Evolutionary conservation across 2,888 invertebrate species (phyloP).

Genomic region (Idaea straminata): DNA sequence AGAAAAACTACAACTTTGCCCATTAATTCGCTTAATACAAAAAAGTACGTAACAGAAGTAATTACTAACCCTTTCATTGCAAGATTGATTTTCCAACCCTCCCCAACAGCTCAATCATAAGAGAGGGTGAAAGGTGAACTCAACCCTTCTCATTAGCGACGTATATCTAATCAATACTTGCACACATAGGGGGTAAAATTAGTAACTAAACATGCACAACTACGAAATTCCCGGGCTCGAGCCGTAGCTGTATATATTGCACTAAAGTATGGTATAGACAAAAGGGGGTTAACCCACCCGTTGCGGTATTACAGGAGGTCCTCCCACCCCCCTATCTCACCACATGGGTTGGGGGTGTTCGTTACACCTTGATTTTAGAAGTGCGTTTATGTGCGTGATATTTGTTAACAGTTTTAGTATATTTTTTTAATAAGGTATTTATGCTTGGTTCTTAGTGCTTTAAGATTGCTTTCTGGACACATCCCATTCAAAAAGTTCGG

Average conservation of each 20-base stretch:
- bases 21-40: neutral
- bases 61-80: constrained; percentile 31
- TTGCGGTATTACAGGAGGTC: constrained; percentile 15
- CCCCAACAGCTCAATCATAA: constrained; percentile 52
- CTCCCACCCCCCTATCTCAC: constrained; percentile 22
- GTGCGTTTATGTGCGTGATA: constrained; percentile 45
- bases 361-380: constrained; percentile 66
- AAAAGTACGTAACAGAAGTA: neutral
- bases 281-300: constrained; percentile 31
- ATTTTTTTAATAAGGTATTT: neutral
- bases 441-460: neutral
- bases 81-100: constrained; percentile 45
- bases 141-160: constrained; percentile 57
- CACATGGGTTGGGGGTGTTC: constrained; percentile 36
- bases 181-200: constrained; percentile 36
- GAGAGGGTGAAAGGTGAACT: constrained; percentile 53
- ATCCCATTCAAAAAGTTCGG: too few species aligned
- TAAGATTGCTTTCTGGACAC: too few species aligned
- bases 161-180: constrained; percentile 43
- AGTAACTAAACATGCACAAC: constrained; percentile 66
- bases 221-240: constrained; percentile 56
- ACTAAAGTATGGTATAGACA: constrained; percentile 69
- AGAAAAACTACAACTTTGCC: neutral
- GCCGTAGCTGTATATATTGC: constrained; percentile 62
- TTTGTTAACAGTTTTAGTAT: constrained; percentile 25